A percentile compares a stretch with the other conserved stretches of the same genome.
Evolutionary conservation across 2,888 invertebrate species (phyloP).

Genomic region (Ormyrus rosae): DNA sequence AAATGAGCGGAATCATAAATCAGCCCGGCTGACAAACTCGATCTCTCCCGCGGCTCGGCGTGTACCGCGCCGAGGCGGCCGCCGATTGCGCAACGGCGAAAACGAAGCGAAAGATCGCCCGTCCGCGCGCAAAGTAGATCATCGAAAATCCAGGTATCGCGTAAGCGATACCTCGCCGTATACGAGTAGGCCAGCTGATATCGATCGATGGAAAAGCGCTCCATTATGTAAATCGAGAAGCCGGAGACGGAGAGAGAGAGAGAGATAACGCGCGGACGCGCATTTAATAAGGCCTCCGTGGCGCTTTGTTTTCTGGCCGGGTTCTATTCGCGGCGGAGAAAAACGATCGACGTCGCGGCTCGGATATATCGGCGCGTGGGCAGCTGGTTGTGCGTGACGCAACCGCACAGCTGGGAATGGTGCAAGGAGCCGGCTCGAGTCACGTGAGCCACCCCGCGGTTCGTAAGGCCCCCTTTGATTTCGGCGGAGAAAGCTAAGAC

Average conservation of each 20-base stretch:
- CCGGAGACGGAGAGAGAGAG: background rate
- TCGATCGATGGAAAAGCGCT: slow-evolving; percentile 9
- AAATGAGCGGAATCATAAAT: background rate
- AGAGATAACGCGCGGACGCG: background rate
- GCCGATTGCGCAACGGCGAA: background rate
- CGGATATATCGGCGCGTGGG: too few species aligned
- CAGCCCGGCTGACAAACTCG: background rate
- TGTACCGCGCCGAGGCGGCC: background rate
- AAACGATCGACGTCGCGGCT: too few species aligned
- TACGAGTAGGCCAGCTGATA: background rate
- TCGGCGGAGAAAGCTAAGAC: too few species aligned
- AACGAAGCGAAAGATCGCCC: background rate
- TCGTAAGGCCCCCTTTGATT: too few species aligned
- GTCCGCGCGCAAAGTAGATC: background rate
- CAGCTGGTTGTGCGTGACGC: too few species aligned
- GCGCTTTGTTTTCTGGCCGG: too few species aligned
- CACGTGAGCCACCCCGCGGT: too few species aligned
- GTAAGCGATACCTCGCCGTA: background rate
- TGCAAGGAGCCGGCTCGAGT: too few species aligned
- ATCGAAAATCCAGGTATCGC: background rate
- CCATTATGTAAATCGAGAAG: slow-evolving; percentile 33
- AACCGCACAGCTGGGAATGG: too few species aligned
- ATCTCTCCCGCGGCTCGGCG: background rate
- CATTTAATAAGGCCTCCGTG: too few species aligned
- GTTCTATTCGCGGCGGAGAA: too few species aligned